phyloP scores from a whole-genome alignment of 2,797 vertebrate species.

The Chaenodraco wilsoni region DNA sequence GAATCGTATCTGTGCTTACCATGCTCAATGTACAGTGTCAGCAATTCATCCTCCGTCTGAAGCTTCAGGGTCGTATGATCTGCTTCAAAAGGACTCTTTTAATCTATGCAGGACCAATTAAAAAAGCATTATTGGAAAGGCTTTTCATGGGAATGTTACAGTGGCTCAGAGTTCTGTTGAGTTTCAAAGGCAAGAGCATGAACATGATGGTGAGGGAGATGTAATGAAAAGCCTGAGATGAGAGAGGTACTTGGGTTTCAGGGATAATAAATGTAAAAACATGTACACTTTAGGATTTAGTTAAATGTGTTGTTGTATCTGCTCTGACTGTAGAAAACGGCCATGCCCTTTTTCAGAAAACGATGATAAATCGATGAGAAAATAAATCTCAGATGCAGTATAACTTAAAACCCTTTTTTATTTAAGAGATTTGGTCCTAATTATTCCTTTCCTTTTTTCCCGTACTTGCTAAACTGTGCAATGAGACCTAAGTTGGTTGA shows the following conservation, averaged over 20 bases:
- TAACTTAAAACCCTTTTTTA: neutral
- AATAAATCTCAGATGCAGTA: neutral
- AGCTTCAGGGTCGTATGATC: conserved; percentile 45
- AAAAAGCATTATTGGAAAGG: conserved; percentile 50
- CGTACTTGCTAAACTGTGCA: conserved; percentile 1
- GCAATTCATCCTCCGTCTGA: conserved; percentile 61
- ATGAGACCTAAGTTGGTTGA: neutral
- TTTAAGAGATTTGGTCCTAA: neutral
- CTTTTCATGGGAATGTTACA: conserved; percentile 29
- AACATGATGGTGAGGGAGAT: conserved; percentile 4
- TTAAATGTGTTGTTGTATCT: conserved; percentile 11
- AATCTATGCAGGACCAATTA: conserved; percentile 69
- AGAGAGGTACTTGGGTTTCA: neutral
- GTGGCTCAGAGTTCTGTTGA: conserved; percentile 3
- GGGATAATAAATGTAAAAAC: neutral
- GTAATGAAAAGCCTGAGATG: neutral
- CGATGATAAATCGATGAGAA: neutral
- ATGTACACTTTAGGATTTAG: neutral
- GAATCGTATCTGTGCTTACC: conserved; percentile 62
- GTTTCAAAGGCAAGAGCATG: conserved; percentile 10
- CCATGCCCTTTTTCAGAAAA: neutral
- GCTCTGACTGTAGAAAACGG: neutral
- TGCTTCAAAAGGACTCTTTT: conserved; percentile 52
- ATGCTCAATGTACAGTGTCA: conserved; percentile 54
- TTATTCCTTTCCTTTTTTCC: neutral